These are phyloP conservation scores for Conopomorpha cramerella DNA, from an alignment of 1,140 invertebrate species.

Conservation along the genomic window DNA sequence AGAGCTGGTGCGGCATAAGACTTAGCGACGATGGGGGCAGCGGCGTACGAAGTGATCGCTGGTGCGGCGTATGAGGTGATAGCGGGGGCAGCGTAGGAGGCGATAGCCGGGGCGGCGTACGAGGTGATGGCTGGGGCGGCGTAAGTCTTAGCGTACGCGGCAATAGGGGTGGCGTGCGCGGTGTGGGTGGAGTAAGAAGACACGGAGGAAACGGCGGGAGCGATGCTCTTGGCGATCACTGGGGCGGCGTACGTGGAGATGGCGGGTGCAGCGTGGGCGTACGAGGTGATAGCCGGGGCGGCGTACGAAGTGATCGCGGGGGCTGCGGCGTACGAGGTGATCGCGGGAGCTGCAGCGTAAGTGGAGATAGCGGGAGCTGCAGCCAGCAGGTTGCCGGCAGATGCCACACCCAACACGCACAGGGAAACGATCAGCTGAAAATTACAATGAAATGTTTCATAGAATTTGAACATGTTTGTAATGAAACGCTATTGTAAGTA, in stretches of 20 bases:
- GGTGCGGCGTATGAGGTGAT: too few relatives aligned
- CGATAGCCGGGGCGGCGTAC: background rate
- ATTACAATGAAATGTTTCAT: background rate
- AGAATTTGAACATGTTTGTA: too few relatives aligned
- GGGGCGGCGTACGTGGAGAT: background rate
- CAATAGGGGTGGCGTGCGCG: conserved; percentile 13
- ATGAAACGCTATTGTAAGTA: too few relatives aligned
- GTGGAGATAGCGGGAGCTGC: background rate
- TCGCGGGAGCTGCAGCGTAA: background rate
- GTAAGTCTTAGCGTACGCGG: conserved; percentile 4
- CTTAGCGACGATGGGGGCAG: too few relatives aligned
- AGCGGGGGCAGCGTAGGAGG: conserved; percentile 4
- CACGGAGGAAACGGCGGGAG: conserved; percentile 13
- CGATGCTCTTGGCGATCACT: conserved; percentile 1
- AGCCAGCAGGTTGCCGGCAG: background rate
- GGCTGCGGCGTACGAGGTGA: conserved; percentile 2
- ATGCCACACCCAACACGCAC: background rate
- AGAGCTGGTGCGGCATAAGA: too few relatives aligned
- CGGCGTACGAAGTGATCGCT: too few relatives aligned
- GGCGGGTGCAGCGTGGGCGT: background rate
- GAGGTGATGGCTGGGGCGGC: too few relatives aligned
- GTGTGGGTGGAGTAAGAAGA: conserved; percentile 7
- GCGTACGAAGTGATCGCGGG: background rate
- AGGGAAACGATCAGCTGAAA: background rate
- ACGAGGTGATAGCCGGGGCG: conserved; percentile 1